Evolutionary conservation across 2,888 invertebrate genomes (phyloP), one percentile per base, ranked within the genome.

Genomic region (Acholoe squamosa): DNA sequence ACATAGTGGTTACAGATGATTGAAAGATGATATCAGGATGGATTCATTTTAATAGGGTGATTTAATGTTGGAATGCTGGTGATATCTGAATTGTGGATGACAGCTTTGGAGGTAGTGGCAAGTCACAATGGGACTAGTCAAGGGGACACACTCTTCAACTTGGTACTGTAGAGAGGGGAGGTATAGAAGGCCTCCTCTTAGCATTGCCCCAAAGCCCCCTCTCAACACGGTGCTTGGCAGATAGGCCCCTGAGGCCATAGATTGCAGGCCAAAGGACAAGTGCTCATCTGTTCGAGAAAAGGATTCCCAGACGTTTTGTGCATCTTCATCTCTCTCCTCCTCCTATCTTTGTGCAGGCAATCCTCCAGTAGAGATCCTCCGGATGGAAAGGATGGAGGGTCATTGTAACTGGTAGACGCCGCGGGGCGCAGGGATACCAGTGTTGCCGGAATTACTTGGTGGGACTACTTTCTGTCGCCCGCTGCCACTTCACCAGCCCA

Each of bases 391-490:
- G 80, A 3, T 80, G 14, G 80, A 80, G 80, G 80, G 80, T 43
- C 80, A 80, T 34, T 80, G 80, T 80, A 34, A 33, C 80, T 22
- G 22, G 80, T 43, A 80, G 7, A 3, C 5, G 43, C 80, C 80
- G 34, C 22, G 5, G 80, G 76, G 80, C 80, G 22, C 19, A 33
- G 10, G 1, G 33, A 33, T 43, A 80, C 80, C 80, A 12, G 34
- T 34, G 80, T 43, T 43, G n/a, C 34, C 22, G 33, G 34, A 34
- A 80, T 34, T 80, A 33, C 80, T 80, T 43, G 43, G 34, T 34
- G 34, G 80, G 80, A 80, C 80, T 80, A 80, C 80, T 80, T 80
- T 80, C 80, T 22, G 80, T 80, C 80, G 80, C 80, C 80, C 34
- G 80, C 80, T 43, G 80, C 80, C 80, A 33, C 80, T 80, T 80